Conservation (phyloP, 2,888 invertebrate genomes). For the Bugulina stolonifera region DNA sequence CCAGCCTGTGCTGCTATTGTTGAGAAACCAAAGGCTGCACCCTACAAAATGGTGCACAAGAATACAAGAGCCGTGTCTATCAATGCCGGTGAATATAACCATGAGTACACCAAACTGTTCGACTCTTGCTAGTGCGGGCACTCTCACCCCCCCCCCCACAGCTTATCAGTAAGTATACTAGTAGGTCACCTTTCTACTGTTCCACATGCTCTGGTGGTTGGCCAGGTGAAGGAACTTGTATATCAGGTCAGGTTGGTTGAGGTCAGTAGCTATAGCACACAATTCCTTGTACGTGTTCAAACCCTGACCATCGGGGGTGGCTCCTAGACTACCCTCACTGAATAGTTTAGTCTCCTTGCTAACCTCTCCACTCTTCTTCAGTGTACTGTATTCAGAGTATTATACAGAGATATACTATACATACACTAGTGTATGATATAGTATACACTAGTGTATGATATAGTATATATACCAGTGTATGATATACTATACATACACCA, state of each 20-base stretch:
- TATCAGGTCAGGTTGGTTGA: slow-evolving; percentile 88
- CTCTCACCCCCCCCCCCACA: too few species aligned
- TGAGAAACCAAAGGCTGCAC: slow-evolving; percentile 87
- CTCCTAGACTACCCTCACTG: slow-evolving; percentile 78
- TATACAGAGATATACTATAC: too few species aligned
- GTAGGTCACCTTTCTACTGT: slow-evolving; percentile 69
- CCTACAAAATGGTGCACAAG: slow-evolving; percentile 55
- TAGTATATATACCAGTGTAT: too few species aligned
- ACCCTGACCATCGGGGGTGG: slow-evolving; percentile 80
- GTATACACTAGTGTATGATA: too few species aligned
- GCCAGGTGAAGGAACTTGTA: slow-evolving; percentile 94
- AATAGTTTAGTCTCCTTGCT: slow-evolving; percentile 77
- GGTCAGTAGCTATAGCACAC: slow-evolving; percentile 83
- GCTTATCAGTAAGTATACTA: not conserved
- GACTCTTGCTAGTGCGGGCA: too few species aligned
- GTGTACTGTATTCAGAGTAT: not conserved
- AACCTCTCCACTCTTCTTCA: slow-evolving; percentile 58
- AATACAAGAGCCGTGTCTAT: too few species aligned
- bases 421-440: too few species aligned
- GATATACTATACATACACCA: too few species aligned
- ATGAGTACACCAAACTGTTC: too few species aligned
- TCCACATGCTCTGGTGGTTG: slow-evolving; percentile 90
- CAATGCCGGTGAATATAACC: too few species aligned
- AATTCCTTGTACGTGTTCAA: slow-evolving; percentile 89
- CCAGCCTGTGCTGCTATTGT: slow-evolving; percentile 78